Evolutionary conservation across 2,888 invertebrate species (phyloP), one percentile per base, ranked within the genome.

Genomic region (Chymomyza fuscimana): DNA sequence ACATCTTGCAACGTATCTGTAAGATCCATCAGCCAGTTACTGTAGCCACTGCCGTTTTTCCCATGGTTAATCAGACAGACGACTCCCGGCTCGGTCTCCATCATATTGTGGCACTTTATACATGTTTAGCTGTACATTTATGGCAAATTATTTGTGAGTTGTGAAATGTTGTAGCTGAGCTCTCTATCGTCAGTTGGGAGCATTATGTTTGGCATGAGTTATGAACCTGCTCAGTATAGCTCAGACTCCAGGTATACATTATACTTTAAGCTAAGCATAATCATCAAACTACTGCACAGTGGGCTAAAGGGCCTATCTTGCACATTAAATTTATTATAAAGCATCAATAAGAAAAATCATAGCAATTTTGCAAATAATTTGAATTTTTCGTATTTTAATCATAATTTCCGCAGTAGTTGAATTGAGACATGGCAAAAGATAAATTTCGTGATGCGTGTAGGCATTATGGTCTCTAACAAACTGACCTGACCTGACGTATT

Each of bases 71-170:
- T 72, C 36, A 25, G 10, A 46, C 51, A 16, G 63, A 58, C 32
- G 32, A 32, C 22, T 19, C 9, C 59, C 60, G 67, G 62, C 73
- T 59, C 36, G 29, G 60, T 59, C 73, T 59, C 70, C 68, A 65
- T 70, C 76, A 73, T 69, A 78, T 74, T 61, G 70, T 73, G 73
- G 22, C 63, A 82, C 58, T 82, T 73, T 75, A 73, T 75, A 63
- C 73, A 72, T 75, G 74, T 71, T 68, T 60, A 36, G 50, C 32
- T 10, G 72, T 70, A 77, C 86, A 80, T 83, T 86, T 86, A 79
- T 77, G 78, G 78, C 77, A 87, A 86, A 87, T 83, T 86, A 81
- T 81, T 25, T 60, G 46, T 25, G 25, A 22, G 12, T 58, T 58
- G 40, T 46, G 12, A 74, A 69, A 64, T 58, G 56, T 74, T 74